A percentile compares a stretch with the other conserved stretches of the same genome.
Conservation (phyloP, 35 echinoderm and acorn worm species). For the Lytechinus pictus region DNA sequence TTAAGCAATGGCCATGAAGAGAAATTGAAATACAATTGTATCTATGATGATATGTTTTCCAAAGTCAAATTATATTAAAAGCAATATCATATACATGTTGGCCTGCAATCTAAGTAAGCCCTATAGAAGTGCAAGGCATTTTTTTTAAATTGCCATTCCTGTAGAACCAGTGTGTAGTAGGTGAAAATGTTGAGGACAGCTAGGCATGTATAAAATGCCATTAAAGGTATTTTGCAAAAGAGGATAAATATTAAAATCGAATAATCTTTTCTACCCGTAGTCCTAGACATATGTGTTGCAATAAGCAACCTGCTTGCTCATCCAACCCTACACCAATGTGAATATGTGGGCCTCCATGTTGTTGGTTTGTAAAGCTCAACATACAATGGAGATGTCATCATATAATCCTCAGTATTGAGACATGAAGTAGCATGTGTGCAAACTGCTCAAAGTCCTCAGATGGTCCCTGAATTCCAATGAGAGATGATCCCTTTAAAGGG, state of each 20-base stretch:
- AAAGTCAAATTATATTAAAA: too few species aligned
- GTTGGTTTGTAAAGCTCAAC: background rate
- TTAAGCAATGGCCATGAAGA: too few species aligned
- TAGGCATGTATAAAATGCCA: background rate
- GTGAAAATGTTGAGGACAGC: background rate
- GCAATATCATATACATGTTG: too few species aligned
- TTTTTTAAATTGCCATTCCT: too few species aligned
- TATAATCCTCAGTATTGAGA: background rate
- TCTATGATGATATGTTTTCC: too few species aligned
- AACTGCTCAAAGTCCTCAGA: background rate
- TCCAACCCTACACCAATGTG: background rate
- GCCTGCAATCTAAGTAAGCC: too few species aligned
- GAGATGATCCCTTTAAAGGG: background rate
- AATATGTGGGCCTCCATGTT: background rate
- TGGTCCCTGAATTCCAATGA: background rate
- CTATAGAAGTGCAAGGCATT: too few species aligned
- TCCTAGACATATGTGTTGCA: background rate
- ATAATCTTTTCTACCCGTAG: too few species aligned
- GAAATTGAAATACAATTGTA: too few species aligned
- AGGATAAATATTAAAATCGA: too few species aligned
- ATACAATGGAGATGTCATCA: slow-evolving; percentile 1
- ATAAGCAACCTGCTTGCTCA: background rate
- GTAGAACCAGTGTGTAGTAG: too few species aligned
- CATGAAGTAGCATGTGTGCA: background rate
- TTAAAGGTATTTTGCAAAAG: background rate